Percentiles rank a stretch among this genome's conserved stretches.
phyloP scores from a whole-genome alignment of 2,888 invertebrate genomes.

The Lacanobia wlatinum region DNA sequence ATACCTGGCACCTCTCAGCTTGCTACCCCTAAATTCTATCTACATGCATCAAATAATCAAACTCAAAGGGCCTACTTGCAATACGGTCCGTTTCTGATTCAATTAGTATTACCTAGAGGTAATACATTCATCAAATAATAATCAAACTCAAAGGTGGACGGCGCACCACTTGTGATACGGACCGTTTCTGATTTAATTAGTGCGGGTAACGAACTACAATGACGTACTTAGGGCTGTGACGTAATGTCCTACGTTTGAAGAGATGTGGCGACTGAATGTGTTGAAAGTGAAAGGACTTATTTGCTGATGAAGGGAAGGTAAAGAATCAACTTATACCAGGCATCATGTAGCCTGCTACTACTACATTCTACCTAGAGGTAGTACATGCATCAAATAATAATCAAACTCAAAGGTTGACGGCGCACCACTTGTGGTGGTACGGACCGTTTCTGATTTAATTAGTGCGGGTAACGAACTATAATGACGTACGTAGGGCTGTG shows the following conservation, averaged over 20 bases:
- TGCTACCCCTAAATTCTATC: neutral
- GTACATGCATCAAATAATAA: slow-evolving; percentile 30
- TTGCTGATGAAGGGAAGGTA: neutral
- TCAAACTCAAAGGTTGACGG: slow-evolving; percentile 48
- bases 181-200: slow-evolving; percentile 72
- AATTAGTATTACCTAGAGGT: slow-evolving; percentile 65
- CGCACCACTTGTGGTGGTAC: slow-evolving; percentile 62
- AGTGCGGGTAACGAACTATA: slow-evolving; percentile 73
- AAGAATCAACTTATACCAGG: too few relatives aligned
- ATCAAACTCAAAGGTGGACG: slow-evolving; percentile 15
- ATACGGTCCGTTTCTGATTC: slow-evolving; percentile 64
- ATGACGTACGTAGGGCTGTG: slow-evolving; percentile 62
- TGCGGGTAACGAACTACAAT: slow-evolving; percentile 73
- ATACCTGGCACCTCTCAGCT: neutral
- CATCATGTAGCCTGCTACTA: neutral
- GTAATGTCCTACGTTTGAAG: neutral
- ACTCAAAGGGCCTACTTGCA: slow-evolving; percentile 62
- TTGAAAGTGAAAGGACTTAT: too few relatives aligned
- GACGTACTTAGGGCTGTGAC: slow-evolving; percentile 56
- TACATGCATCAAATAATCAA: slow-evolving; percentile 38
- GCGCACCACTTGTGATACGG: slow-evolving; percentile 59
- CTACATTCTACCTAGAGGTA: neutral
- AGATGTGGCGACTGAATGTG: neutral
- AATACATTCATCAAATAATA: too few relatives aligned
- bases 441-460: slow-evolving; percentile 71